Evolutionary conservation across 2,888 invertebrate species (phyloP).

Genomic region (Morpho achilles): DNA sequence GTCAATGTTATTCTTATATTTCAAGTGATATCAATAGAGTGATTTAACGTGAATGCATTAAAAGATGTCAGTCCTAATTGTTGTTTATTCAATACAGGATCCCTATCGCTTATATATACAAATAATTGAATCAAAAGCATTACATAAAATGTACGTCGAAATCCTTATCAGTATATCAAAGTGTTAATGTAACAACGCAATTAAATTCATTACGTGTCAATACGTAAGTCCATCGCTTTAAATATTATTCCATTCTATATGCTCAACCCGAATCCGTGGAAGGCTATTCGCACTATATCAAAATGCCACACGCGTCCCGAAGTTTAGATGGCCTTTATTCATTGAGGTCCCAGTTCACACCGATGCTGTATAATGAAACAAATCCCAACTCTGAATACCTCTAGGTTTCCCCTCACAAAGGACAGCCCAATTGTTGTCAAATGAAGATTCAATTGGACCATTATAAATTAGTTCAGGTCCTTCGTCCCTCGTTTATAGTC

Average conservation of each 20-base stretch:
- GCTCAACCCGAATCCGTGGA: constrained; percentile 21
- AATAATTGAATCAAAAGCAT: too few relatives aligned
- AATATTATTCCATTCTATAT: constrained; percentile 13
- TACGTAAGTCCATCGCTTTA: constrained; percentile 10
- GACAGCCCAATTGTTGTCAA: constrained; percentile 67
- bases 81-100: too few relatives aligned
- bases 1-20: too few relatives aligned
- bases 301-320: constrained; percentile 32
- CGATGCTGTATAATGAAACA: constrained; percentile 43
- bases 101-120: too few relatives aligned
- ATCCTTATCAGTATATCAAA: too few relatives aligned
- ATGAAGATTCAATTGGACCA: constrained; percentile 74
- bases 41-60: too few relatives aligned
- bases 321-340: constrained; percentile 31
- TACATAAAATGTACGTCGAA: too few relatives aligned
- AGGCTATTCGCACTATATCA: constrained; percentile 29
- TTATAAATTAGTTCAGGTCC: constrained; percentile 45
- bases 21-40: too few relatives aligned
- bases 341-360: constrained; percentile 29
- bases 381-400: constrained; percentile 42
- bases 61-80: too few relatives aligned
- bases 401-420: constrained; percentile 49
- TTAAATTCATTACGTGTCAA: constrained; percentile 6
- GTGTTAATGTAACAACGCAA: neutral
- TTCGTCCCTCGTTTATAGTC: constrained; percentile 59